Base-by-base conservation (phyloP, 2,113 vertebrate species). In the Polyodon spathula region DNA sequence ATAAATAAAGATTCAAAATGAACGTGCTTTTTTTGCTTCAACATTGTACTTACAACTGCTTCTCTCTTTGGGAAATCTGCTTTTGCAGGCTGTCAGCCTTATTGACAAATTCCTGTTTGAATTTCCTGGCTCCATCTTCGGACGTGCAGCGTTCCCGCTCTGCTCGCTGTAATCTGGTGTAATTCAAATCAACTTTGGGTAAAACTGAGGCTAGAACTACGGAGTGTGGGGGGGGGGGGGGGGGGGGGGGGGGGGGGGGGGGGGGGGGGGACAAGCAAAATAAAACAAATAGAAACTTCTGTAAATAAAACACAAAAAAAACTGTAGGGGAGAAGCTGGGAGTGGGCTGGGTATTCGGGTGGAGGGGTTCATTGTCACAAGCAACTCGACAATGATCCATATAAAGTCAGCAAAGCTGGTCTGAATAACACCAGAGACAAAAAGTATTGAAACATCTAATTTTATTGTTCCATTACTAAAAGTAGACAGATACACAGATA, bases 161-260 rank as follows among this genome's bases (percentile, higher is more conserved):
- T 72, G 93, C 86, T 81, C 95, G 93, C 90, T 97, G 94, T 89
- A 98, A 97, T 97, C 95, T 97, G 94, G 88, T 90, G 90, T 93
- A 96, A 97, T 93, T 97, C 93, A 96, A 98, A 97, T 93, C 93
- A 93, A 90, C 88, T 27, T 27, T 87, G 95, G 94, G 89, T 97
- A 93, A 97, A 97, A 97, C 94, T 93, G 91, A 95, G 90, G 93
- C 86, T 90, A 89, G 85, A 84, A 90, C 81, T 88, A 81, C 83
- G 76, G 76, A 78, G 77, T 70, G 54, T 10, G 81, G 84, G 84
- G 80, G 85, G 79, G 79, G 85, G 84, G 81, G 76, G 82, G 77
- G 84, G 82, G 39, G n/a, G 27, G 27, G 27, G 27, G 1, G 27
- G 27, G 3, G n/a, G 81, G 84, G 84, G 80, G 85, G 79, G 79